Base-by-base conservation (phyloP, 2,113 vertebrate species). In the Emydura subglobosa region DNA sequence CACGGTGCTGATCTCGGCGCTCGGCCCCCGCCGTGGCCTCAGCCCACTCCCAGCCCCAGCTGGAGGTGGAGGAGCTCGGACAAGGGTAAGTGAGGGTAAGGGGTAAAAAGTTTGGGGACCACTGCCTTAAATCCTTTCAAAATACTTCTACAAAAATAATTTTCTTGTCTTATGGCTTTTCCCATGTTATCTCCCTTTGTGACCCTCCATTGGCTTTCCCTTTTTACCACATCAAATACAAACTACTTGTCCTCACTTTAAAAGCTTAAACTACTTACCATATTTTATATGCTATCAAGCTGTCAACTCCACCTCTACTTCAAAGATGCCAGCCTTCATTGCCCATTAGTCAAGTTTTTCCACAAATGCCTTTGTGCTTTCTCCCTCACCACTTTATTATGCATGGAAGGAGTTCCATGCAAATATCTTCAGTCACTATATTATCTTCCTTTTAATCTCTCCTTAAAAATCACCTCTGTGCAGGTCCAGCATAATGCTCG, bases 341-440 rank as follows among this genome's bases (percentile, higher is more conserved):
- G 24, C 50, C 11, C 5, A 0, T 29, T 78, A 49, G 31, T 59
- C 54, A 4, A 44, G 42, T 61, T 14, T 54, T 94, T 59, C 39
- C 59, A 90, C 65, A 89, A 10, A 4, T 0, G 0, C 3, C 0
- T 16, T 65, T 7, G 5, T 16, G 55, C 7, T 7, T 29, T n/a
- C 84, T 34, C 31, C 7, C 34, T 68, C 65, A 39, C 7, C 34
- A 39, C 65, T 68, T 68, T n/a, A n/a, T 79, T 25, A 49, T 79
- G 25, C 51, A 59, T 50, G 10, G 29, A 29, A 59, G 61, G 11
- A 91, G 44, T 39, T 42, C 61, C 4, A 44, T 81, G 1, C 10
- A 50, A 13, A 27, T 91, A 51, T 50, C n/a, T 83, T 44, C 3
- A 3, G 85, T 85, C 31, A 17, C 16, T 85, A 14, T 72, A 5